phyloP scores from a whole-genome alignment of 1,140 invertebrate genomes.

The Galendromus occidentalis region DNA sequence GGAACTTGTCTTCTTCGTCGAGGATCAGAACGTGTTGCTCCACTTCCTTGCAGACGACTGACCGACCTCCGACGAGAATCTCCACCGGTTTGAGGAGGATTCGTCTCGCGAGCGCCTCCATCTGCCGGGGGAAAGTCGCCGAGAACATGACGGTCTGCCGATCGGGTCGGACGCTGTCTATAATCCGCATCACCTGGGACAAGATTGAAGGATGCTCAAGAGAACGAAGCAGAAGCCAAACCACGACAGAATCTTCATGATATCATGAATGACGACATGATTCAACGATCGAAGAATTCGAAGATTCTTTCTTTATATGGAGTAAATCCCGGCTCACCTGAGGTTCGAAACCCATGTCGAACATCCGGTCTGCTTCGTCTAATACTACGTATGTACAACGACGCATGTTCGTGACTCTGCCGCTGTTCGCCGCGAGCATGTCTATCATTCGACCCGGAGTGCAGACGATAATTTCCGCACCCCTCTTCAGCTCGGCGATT shows the following conservation, averaged over 20 bases:
- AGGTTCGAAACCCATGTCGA: conserved; percentile 99
- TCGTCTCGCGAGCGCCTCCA: conserved; percentile 88
- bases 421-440: conserved; percentile 93
- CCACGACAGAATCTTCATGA: neutral
- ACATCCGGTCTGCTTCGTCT: conserved; percentile 98
- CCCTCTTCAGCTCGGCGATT: conserved; percentile 91
- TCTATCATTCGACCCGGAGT: conserved; percentile 99
- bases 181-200: conserved; percentile 69
- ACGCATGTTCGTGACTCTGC: conserved; percentile 85
- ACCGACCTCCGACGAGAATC: conserved; percentile 91
- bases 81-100: conserved; percentile 89
- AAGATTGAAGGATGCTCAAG: neutral
- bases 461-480: conserved; percentile 95
- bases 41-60: conserved; percentile 94
- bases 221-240: conserved; percentile 14
- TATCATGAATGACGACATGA: neutral
- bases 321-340: conserved; percentile 46
- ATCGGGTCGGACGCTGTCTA: conserved; percentile 91
- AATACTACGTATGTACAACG: conserved; percentile 90
- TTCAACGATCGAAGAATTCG: neutral
- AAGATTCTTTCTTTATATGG: conserved; percentile 5
- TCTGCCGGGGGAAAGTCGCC: conserved; percentile 93
- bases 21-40: conserved; percentile 75
- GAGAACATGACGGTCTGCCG: conserved; percentile 96
- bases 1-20: conserved; percentile 91